phyloP scores from a whole-genome alignment of 2,888 invertebrate genomes.

The Bhutanitis thaidina region DNA sequence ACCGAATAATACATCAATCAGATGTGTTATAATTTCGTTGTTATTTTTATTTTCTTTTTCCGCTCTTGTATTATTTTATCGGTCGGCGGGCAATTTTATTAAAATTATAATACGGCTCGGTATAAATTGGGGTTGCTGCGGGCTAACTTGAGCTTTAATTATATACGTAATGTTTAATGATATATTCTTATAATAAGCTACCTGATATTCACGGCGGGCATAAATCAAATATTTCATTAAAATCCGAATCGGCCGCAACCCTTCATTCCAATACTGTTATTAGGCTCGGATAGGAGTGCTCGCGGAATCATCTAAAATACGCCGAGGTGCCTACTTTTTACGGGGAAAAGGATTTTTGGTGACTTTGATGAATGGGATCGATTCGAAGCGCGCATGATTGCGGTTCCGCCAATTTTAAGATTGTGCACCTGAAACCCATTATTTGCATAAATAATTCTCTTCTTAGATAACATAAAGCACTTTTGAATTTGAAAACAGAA shows the following conservation, averaged over 20 bases:
- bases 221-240: slow-evolving; percentile 81
- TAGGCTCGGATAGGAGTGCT: slow-evolving; percentile 53
- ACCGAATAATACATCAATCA: slow-evolving; percentile 80
- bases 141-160: slow-evolving; percentile 73
- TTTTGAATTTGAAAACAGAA: too few relatives aligned
- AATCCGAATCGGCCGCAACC: slow-evolving; percentile 67
- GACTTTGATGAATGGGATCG: slow-evolving; percentile 46
- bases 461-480: not conserved
- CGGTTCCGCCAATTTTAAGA: slow-evolving; percentile 25
- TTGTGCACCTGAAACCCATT: slow-evolving; percentile 22
- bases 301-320: slow-evolving; percentile 54
- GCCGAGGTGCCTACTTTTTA: slow-evolving; percentile 46
- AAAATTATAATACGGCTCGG: slow-evolving; percentile 73
- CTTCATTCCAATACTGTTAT: slow-evolving; percentile 67
- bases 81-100: slow-evolving; percentile 72
- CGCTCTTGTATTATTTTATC: slow-evolving; percentile 36
- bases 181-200: slow-evolving; percentile 79
- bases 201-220: slow-evolving; percentile 69
- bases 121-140: slow-evolving; percentile 73
- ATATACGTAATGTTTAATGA: slow-evolving; percentile 79
- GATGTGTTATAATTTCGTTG: slow-evolving; percentile 78
- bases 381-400: slow-evolving; percentile 35
- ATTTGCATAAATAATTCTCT: slow-evolving; percentile 11
- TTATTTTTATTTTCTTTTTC: slow-evolving; percentile 57
- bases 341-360: slow-evolving; percentile 53